phyloP scores from a whole-genome alignment of 2,888 invertebrate species.

The Heliconius aoede region DNA sequence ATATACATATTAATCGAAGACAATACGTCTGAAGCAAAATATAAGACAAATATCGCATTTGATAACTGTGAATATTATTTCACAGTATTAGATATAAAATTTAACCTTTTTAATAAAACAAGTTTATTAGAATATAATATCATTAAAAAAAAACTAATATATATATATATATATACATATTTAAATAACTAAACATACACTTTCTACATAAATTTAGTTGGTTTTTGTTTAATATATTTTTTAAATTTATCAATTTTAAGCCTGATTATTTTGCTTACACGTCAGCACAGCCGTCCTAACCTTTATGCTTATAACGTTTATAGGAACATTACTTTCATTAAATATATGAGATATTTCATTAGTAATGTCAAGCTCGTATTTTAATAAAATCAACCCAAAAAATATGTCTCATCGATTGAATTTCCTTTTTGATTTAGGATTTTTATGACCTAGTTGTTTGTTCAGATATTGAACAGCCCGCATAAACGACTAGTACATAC shows the following conservation, averaged over 20 bases:
- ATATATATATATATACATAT: too few species aligned
- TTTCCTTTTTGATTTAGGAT: not conserved
- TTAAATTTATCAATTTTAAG: too few species aligned
- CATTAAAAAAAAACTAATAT: too few species aligned
- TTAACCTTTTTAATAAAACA: not conserved
- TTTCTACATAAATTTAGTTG: too few species aligned
- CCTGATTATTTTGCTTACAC: too few species aligned
- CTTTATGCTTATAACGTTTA: too few species aligned
- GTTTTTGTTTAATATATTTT: too few species aligned
- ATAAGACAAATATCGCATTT: not conserved
- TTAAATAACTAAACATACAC: too few species aligned
- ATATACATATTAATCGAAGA: not conserved
- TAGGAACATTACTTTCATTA: too few species aligned
- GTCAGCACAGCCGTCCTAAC: too few species aligned
- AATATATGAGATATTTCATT: not conserved
- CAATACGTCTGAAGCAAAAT: not conserved
- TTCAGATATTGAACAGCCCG: constrained; percentile 24
- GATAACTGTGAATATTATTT: not conserved
- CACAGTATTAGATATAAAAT: not conserved
- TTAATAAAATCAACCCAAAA: not conserved
- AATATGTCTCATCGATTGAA: not conserved
- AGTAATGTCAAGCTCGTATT: not conserved
- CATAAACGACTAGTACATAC: constrained; percentile 7
- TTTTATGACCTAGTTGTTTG: constrained; percentile 20
- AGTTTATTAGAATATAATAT: not conserved